phyloP scores from a whole-genome alignment of 2,113 vertebrate genomes.

The Sceloporus undulatus region DNA sequence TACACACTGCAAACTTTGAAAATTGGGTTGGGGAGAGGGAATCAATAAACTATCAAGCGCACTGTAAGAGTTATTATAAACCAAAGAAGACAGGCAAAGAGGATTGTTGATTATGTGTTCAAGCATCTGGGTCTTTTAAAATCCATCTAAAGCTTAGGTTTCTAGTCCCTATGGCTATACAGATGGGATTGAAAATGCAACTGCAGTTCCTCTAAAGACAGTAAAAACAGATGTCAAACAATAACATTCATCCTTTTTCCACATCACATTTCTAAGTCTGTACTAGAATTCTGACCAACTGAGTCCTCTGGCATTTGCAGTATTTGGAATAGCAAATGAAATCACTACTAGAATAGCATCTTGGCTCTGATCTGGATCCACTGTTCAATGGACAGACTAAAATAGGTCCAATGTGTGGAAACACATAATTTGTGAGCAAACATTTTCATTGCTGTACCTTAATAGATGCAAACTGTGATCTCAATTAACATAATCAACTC shows the following conservation, averaged over 20 bases:
- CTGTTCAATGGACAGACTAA: neutral
- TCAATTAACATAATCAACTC: conserved; percentile 30
- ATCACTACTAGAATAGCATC: neutral
- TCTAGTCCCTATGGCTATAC: neutral
- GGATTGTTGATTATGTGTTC: neutral
- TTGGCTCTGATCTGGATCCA: neutral
- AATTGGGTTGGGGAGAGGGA: conserved; percentile 45
- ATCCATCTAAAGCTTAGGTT: neutral
- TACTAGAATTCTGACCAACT: neutral
- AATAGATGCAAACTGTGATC: conserved; percentile 39
- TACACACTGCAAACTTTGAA: conserved; percentile 43
- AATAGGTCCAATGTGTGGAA: neutral
- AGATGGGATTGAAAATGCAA: neutral
- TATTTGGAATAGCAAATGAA: neutral
- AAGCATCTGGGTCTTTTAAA: neutral
- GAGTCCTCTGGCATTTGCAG: neutral
- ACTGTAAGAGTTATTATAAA: conserved; percentile 45
- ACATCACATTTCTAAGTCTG: neutral
- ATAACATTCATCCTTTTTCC: neutral
- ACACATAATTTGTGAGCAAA: conserved; percentile 15
- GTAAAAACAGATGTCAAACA: neutral
- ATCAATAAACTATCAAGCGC: conserved; percentile 65
- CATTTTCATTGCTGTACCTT: conserved; percentile 32
- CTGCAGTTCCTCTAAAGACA: neutral
- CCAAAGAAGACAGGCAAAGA: neutral